Evolutionary conservation across 1,140 invertebrate species (phyloP).

Genomic region (Cephus cinctus): DNA sequence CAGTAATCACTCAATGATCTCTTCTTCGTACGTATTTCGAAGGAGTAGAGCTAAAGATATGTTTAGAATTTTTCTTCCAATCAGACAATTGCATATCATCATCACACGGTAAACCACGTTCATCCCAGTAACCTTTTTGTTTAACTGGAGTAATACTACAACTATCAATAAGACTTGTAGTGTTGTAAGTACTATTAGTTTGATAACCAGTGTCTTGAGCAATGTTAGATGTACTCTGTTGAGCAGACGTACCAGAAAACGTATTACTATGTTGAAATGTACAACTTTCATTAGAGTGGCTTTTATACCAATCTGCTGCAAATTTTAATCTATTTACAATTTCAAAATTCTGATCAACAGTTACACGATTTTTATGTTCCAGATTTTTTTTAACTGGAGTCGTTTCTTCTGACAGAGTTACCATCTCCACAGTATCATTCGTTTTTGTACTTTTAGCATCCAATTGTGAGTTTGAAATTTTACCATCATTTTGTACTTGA

Average conservation of each 20-base stretch:
- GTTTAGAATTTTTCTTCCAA: constrained; percentile 40
- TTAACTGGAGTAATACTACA: constrained; percentile 27
- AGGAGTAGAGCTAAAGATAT: constrained; percentile 47
- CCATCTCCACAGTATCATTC: constrained; percentile 6
- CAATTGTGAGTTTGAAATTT: too few species aligned
- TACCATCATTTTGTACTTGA: too few species aligned
- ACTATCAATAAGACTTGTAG: constrained; percentile 29
- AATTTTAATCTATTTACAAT: constrained; percentile 20
- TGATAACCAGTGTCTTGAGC: constrained; percentile 50
- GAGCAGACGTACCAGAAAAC: constrained; percentile 26
- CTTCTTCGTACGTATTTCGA: constrained; percentile 32
- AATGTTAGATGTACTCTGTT: constrained; percentile 34
- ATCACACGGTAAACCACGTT: constrained; percentile 24
- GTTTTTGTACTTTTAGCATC: too few species aligned
- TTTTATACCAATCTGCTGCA: constrained; percentile 25
- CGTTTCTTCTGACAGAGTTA: constrained; percentile 9
- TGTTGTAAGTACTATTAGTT: constrained; percentile 43
- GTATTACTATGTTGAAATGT: constrained; percentile 32
- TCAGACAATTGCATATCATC: constrained; percentile 35
- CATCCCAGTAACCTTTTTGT: constrained; percentile 26
- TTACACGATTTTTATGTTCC: neutral
- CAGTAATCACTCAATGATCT: constrained; percentile 9
- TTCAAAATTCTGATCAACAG: constrained; percentile 7
- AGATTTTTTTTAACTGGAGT: constrained; percentile 12
- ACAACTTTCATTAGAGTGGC: constrained; percentile 27